These are phyloP conservation scores for Sula dactylatra DNA, from an alignment of 2,113 vertebrate genomes.

Conservation along the genomic window DNA sequence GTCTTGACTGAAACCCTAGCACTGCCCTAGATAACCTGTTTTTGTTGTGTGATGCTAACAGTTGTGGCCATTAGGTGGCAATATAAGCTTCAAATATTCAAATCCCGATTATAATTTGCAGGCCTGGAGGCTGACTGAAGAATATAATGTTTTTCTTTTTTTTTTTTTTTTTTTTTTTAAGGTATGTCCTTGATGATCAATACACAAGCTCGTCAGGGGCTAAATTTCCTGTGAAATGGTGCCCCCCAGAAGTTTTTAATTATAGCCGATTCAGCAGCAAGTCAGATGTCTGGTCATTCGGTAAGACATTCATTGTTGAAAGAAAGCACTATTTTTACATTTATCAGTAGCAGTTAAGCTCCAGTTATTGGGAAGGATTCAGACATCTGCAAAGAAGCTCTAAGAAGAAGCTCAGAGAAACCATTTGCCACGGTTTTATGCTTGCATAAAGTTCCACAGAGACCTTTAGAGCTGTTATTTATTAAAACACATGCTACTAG, in stretches of 20 bases:
- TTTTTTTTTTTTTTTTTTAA: slow-evolving; percentile 3
- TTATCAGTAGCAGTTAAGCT: not conserved
- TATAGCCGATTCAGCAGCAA: slow-evolving; percentile 95
- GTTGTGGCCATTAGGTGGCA: slow-evolving; percentile 68
- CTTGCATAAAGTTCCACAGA: not conserved
- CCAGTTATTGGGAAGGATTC: not conserved
- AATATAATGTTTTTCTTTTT: not conserved
- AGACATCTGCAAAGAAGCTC: not conserved
- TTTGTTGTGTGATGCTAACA: not conserved
- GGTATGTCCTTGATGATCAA: slow-evolving; percentile 93
- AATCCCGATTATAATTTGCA: not conserved
- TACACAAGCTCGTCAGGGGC: slow-evolving; percentile 91
- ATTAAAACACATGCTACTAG: not conserved
- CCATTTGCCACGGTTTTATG: not conserved
- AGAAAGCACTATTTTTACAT: not conserved
- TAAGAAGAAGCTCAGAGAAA: not conserved
- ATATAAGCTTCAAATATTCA: not conserved
- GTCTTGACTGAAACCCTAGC: not conserved
- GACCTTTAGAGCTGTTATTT: not conserved
- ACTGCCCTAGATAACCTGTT: not conserved
- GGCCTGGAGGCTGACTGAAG: not conserved
- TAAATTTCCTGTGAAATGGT: slow-evolving; percentile 96
- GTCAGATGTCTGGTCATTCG: slow-evolving; percentile 93
- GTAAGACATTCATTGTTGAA: slow-evolving; percentile 61
- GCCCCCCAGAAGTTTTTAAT: slow-evolving; percentile 93